phyloP scores from a whole-genome alignment of 2,888 invertebrate species.

The Drosophila vallismaia region DNA sequence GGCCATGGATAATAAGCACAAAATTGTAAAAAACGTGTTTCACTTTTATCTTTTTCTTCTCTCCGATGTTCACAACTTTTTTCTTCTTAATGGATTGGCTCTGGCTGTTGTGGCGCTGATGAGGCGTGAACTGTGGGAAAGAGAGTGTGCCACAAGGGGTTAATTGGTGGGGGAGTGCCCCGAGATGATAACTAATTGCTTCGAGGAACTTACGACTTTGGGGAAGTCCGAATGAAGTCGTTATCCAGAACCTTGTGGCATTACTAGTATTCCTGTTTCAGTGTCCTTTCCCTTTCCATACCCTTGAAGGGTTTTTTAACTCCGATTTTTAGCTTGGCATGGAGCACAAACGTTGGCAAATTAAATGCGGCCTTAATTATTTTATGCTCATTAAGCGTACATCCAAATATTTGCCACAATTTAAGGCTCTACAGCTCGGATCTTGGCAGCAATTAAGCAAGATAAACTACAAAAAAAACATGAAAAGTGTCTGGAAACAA shows the following conservation, averaged over 20 bases:
- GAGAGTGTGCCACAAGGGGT: conserved; percentile 34
- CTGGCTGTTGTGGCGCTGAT: conserved; percentile 40
- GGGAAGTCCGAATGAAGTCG: conserved; percentile 37
- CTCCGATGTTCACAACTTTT: conserved; percentile 15
- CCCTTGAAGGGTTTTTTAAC: conserved; percentile 50
- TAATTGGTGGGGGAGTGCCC: conserved; percentile 29
- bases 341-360: conserved; percentile 61
- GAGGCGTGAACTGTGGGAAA: conserved; percentile 48
- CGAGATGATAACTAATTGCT: conserved; percentile 26
- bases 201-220: conserved; percentile 30
- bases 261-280: conserved; percentile 20
- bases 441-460: conserved; percentile 65
- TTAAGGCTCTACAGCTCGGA: conserved; percentile 51
- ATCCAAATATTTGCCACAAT: conserved; percentile 46
- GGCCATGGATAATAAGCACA: conserved; percentile 67
- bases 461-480: conserved; percentile 18
- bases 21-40: conserved; percentile 77
- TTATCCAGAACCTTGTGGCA: conserved; percentile 27
- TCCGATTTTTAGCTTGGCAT: conserved; percentile 50
- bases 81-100: conserved; percentile 72
- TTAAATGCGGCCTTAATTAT: conserved; percentile 78
- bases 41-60: conserved; percentile 34
- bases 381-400: conserved; percentile 74
- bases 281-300: conserved; percentile 50
- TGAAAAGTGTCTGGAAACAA: conserved; percentile 24